These are phyloP conservation scores for Nothocercus julius DNA, from an alignment of 2,113 vertebrate species.

Conservation along the genomic window DNA sequence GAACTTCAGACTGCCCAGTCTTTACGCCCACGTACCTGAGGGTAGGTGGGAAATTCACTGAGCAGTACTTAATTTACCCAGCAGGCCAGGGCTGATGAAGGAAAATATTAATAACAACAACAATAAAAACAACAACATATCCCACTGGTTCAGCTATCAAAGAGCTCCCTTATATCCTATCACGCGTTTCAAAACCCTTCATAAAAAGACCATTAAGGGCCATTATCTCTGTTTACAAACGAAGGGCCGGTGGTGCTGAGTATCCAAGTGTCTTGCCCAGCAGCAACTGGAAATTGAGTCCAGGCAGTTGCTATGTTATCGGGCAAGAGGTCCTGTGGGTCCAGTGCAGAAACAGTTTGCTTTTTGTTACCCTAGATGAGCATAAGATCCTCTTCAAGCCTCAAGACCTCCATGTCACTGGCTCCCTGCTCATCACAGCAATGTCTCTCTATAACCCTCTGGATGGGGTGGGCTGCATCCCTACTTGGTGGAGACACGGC, in stretches of 20 bases:
- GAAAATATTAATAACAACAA: not conserved
- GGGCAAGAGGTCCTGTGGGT: not conserved
- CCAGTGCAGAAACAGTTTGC: no score
- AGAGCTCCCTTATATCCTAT: not conserved
- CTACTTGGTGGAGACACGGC: not conserved
- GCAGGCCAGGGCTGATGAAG: not conserved
- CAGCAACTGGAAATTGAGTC: not conserved
- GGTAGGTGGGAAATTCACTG: not conserved
- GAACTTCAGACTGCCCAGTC: not conserved
- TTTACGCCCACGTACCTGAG: not conserved
- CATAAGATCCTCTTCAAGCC: not conserved
- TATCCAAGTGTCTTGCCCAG: not conserved
- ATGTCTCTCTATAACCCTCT: not conserved
- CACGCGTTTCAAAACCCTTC: not conserved
- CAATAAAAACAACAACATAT: not conserved
- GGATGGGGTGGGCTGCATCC: not conserved
- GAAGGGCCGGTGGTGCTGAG: not conserved
- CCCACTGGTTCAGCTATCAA: not conserved
- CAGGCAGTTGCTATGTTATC: conserved; percentile 26
- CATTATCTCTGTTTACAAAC: not conserved
- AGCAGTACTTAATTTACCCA: not conserved
- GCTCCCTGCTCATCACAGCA: not conserved
- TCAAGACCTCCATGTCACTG: accelerated
- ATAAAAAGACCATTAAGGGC: conserved; percentile 12
- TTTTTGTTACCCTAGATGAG: not conserved